Evolutionary conservation across 2,797 vertebrate species (phyloP), one percentile per base, ranked within the genome.

Genomic region (Meriones psammophilus): DNA sequence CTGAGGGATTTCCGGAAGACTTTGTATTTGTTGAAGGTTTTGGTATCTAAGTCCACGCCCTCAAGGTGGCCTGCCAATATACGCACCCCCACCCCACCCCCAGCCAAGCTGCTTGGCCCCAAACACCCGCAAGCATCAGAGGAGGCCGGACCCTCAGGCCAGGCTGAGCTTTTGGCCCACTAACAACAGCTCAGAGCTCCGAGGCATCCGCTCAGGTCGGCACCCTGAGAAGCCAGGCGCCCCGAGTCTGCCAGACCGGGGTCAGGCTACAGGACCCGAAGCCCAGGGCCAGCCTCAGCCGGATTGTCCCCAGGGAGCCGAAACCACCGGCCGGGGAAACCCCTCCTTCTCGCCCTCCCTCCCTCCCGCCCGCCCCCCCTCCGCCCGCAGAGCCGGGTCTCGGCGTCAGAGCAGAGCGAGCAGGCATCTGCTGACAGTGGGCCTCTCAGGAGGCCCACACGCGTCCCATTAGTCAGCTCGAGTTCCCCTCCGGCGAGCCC

Each of bases 401-500:
- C 97, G 92, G 97, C 95, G 91, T 94, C 94, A 97, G 98, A 97
- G 97, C 95, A 88, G 85, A 98, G 96, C 95, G 81, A 98, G 95
- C 97, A 96, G 98, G 98, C 97, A 97, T 97, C 98, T 96, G 97
- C 98, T 97, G 98, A 97, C 98, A 98, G 97, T 98, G 36, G 96
- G 97, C 98, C 98, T 97, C 97, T 96, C 97, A 96, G 86, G 97
- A 98, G 97, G 96, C 98, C 97, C 94, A 98, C 97, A 97, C 95
- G 95, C 96, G 97, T 69, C 97, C 96, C 96, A 98, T 98, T 98
- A 98, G 98, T 98, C 98, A 98, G 97, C 96, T 97, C 96, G 98
- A 98, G 98, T 98, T 98, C 98, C 98, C 98, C 97, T 98, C 97
- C 97, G 98, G 98, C 98, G 4, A 98, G 97, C 96, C 96, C 97